Evolutionary conservation across 1,140 invertebrate species (phyloP).

Genomic region (Cyphomyrmex costatus): DNA sequence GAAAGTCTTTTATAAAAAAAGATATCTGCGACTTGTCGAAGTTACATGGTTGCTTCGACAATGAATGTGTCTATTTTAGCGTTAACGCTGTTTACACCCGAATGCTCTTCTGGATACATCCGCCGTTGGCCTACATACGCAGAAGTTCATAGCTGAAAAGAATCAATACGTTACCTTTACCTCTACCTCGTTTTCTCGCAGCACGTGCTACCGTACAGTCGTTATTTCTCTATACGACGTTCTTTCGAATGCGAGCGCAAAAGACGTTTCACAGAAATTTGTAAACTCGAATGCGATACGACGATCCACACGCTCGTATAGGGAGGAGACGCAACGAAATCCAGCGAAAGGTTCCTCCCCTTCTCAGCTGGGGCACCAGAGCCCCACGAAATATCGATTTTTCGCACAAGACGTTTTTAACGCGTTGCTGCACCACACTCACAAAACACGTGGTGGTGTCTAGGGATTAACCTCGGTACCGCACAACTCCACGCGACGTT

Average conservation of each 20-base stretch:
- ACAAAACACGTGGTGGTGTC: conserved; percentile 46
- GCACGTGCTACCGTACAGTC: conserved; percentile 30
- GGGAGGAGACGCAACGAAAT: not conserved
- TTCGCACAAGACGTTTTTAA: conserved; percentile 34
- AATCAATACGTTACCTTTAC: conserved; percentile 65
- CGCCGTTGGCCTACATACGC: conserved; percentile 57
- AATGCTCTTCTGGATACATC: conserved; percentile 46
- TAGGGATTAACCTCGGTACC: conserved; percentile 25
- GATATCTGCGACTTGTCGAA: conserved; percentile 22
- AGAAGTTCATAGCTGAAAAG: conserved; percentile 64
- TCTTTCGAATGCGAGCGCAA: conserved; percentile 6
- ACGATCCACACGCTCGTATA: not conserved
- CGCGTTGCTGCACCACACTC: conserved; percentile 31
- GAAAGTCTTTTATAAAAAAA: conserved; percentile 8
- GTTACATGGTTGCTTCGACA: conserved; percentile 32
- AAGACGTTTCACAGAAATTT: conserved; percentile 22
- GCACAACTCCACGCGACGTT: not conserved
- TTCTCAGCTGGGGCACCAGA: not conserved
- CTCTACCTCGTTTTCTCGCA: conserved; percentile 54
- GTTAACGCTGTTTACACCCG: conserved; percentile 58
- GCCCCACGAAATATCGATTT: conserved; percentile 41
- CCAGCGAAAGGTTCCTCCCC: not conserved
- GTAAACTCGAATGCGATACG: not conserved
- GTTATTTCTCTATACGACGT: not conserved
- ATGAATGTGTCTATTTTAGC: conserved; percentile 55